phyloP scores from a whole-genome alignment of 2,888 invertebrate species.

The Clusia tigrina region DNA sequence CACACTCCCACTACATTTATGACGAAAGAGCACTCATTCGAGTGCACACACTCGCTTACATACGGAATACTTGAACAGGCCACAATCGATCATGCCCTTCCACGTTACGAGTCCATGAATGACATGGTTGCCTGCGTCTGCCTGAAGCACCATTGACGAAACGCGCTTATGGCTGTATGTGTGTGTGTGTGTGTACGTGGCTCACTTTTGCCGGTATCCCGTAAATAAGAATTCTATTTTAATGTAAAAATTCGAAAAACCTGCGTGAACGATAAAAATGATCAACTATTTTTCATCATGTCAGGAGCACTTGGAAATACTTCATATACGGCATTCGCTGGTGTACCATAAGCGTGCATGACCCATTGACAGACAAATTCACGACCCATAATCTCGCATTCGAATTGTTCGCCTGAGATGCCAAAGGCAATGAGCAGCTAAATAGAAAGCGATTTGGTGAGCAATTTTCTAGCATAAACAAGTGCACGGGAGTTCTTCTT shows the following conservation, averaged over 20 bases:
- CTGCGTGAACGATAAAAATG: slow-evolving; percentile 47
- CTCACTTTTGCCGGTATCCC: slow-evolving; percentile 5
- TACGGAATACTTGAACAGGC: too few relatives aligned
- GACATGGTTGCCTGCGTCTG: neutral
- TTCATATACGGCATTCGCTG: slow-evolving; percentile 14
- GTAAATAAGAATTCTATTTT: slow-evolving; percentile 23
- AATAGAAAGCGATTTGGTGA: neutral
- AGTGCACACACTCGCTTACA: neutral
- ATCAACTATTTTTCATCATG: slow-evolving; percentile 54
- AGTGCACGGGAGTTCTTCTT: too few relatives aligned
- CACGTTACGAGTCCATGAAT: slow-evolving; percentile 21
- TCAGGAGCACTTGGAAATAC: slow-evolving; percentile 40
- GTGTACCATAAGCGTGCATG: slow-evolving; percentile 30
- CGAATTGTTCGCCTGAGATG: slow-evolving; percentile 7
- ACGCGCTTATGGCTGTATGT: neutral
- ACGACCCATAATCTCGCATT: slow-evolving; percentile 48
- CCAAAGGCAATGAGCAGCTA: neutral
- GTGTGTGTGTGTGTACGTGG: neutral
- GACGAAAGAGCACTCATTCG: slow-evolving; percentile 18
- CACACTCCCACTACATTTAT: slow-evolving; percentile 4
- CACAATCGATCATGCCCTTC: slow-evolving; percentile 15
- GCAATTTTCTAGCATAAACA: slow-evolving; percentile 17
- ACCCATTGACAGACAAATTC: slow-evolving; percentile 54
- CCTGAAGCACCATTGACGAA: neutral
- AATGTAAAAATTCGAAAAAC: slow-evolving; percentile 30